Percentiles rank a stretch among this genome's conserved stretches.
These are phyloP conservation scores for Eudorcas thomsonii DNA, from an alignment of 2,113 vertebrate species.

Conservation along the genomic window DNA sequence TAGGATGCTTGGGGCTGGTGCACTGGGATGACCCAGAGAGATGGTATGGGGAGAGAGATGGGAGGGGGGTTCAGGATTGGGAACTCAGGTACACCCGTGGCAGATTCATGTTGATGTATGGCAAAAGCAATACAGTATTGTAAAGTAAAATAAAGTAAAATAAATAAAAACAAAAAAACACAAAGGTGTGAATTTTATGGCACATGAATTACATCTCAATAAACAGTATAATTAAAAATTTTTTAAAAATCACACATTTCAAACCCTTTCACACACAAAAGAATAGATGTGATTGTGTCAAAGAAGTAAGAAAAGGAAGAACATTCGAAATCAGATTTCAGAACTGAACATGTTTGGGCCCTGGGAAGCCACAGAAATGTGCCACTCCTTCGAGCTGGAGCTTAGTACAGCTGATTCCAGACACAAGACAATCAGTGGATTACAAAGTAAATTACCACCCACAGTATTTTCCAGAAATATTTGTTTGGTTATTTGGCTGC, in stretches of 20 bases:
- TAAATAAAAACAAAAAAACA: too few species aligned
- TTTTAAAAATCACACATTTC: not conserved
- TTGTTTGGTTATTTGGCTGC: not conserved
- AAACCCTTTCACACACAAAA: not conserved
- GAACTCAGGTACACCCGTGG: too few species aligned
- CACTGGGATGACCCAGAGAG: too few species aligned
- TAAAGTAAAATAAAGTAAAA: too few species aligned
- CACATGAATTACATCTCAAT: not conserved
- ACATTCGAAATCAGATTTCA: not conserved
- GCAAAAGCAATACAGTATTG: too few species aligned
- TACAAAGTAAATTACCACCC: not conserved
- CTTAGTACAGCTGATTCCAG: not conserved
- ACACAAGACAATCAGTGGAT: not conserved
- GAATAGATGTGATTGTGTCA: not conserved
- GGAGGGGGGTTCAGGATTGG: too few species aligned
- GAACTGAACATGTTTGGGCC: not conserved
- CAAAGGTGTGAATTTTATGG: not conserved
- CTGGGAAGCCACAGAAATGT: not conserved
- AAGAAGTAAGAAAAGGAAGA: not conserved
- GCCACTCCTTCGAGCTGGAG: not conserved
- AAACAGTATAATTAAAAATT: not conserved
- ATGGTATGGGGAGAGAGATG: too few species aligned
- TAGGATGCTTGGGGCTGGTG: too few species aligned
- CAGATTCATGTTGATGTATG: too few species aligned
- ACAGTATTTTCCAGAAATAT: not conserved